Evolutionary conservation across 1,140 invertebrate species (phyloP).

Genomic region (Popillia japonica): DNA sequence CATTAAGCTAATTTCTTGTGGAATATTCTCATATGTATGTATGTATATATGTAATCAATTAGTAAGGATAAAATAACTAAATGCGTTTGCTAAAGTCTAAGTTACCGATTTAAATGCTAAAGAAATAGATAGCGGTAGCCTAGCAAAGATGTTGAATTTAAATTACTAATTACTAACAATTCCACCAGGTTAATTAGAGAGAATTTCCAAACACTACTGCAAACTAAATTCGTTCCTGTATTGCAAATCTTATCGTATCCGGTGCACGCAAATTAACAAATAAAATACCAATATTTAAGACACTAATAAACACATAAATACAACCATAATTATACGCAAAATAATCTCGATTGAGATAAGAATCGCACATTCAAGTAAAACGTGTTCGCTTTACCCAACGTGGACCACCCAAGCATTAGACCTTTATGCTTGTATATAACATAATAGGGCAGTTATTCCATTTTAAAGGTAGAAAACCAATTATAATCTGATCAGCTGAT

Average conservation of each 20-base stretch:
- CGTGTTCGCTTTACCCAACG: constrained; percentile 6
- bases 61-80: too few relatives aligned
- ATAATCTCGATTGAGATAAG: constrained; percentile 30
- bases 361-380: constrained; percentile 31
- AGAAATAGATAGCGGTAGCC: too few relatives aligned
- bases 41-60: too few relatives aligned
- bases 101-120: too few relatives aligned
- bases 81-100: too few relatives aligned
- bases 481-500: constrained; percentile 19
- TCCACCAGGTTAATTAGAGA: neutral
- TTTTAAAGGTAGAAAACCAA: constrained; percentile 23
- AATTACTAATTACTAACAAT: neutral
- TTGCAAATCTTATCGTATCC: neutral
- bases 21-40: too few relatives aligned
- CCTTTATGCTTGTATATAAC: constrained; percentile 27
- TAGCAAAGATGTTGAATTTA: neutral
- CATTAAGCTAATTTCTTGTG: too few relatives aligned
- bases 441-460: constrained; percentile 24
- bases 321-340: constrained; percentile 23
- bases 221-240: neutral
- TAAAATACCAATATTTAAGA: constrained; percentile 33
- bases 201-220: neutral
- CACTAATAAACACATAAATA: constrained; percentile 34
- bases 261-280: neutral
- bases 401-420: constrained; percentile 5